phyloP scores from a whole-genome alignment of 2,888 invertebrate genomes.

The Leucophora obtusa region DNA sequence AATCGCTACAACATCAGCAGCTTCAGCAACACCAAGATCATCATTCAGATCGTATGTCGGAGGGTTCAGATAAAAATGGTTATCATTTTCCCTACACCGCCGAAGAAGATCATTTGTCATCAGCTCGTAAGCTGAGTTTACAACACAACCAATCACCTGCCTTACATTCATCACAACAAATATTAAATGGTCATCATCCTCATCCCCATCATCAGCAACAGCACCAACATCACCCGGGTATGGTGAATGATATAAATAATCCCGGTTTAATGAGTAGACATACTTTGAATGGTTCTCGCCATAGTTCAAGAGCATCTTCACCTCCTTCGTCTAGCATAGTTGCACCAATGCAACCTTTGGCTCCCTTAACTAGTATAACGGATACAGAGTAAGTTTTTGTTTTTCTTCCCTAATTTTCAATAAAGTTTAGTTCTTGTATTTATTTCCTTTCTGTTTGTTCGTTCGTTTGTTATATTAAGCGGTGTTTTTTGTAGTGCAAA shows the following conservation, averaged over 20 bases:
- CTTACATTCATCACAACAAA: conserved; percentile 70
- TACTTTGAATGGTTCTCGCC: conserved; percentile 72
- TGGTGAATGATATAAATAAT: conserved; percentile 81
- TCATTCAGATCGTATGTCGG: conserved; percentile 83
- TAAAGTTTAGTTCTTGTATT: not conserved
- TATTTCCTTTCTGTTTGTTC: conserved; percentile 17
- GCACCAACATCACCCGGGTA: conserved; percentile 39
- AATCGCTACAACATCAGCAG: conserved; percentile 73
- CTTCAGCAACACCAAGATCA: conserved; percentile 75
- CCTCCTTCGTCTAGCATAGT: conserved; percentile 79
- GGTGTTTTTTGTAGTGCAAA: conserved; percentile 51
- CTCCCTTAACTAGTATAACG: conserved; percentile 83
- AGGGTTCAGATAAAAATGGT: conserved; percentile 87
- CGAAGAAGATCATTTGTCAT: conserved; percentile 85
- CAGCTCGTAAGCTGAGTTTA: conserved; percentile 72
- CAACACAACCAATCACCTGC: conserved; percentile 69
- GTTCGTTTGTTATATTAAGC: conserved; percentile 49
- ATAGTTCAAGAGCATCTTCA: conserved; percentile 77
- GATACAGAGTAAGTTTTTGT: conserved; percentile 82
- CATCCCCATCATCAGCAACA: conserved; percentile 64
- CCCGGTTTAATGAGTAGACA: conserved; percentile 77
- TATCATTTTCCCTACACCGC: conserved; percentile 92
- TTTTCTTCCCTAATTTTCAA: not conserved
- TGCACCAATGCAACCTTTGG: conserved; percentile 81
- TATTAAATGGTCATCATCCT: conserved; percentile 63